Conservation (phyloP, 2,113 vertebrate genomes). For the Epinephelus fuscoguttatus region DNA sequence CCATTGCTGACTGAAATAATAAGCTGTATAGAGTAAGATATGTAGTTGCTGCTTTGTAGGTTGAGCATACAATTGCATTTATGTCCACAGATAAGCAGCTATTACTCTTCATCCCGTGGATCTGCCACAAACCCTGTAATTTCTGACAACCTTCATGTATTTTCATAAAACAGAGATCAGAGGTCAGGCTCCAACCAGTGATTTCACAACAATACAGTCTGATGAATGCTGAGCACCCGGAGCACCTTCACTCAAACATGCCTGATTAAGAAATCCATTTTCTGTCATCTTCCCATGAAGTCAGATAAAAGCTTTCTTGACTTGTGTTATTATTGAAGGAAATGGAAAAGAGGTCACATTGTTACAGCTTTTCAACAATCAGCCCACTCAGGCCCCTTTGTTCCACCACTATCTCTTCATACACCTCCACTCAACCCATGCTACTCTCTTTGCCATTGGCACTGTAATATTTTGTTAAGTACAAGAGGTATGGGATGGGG, state of each 20-base stretch:
- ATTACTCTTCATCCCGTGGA: constrained; percentile 53
- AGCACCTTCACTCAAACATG: constrained; percentile 63
- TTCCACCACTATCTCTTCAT: constrained; percentile 27
- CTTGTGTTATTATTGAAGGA: constrained; percentile 47
- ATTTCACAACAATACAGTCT: constrained; percentile 83
- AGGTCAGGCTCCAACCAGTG: constrained; percentile 77
- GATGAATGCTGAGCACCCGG: constrained; percentile 73
- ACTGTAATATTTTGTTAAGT: constrained; percentile 17
- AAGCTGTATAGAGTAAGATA: constrained; percentile 28
- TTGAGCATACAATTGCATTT: constrained; percentile 39
- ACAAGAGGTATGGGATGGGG: not conserved
- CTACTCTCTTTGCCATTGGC: not conserved
- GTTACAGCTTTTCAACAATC: constrained; percentile 45
- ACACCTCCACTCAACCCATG: constrained; percentile 1
- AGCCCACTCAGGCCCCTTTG: constrained; percentile 41
- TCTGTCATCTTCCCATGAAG: constrained; percentile 62
- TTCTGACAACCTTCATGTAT: constrained; percentile 61
- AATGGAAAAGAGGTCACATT: constrained; percentile 43
- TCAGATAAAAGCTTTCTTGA: constrained; percentile 53
- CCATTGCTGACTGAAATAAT: constrained; percentile 37
- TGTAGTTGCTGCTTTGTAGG: constrained; percentile 10
- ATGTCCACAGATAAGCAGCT: constrained; percentile 54
- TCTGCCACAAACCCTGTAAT: constrained; percentile 68
- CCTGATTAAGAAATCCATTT: constrained; percentile 82
- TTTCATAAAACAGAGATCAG: constrained; percentile 69